Conservation (phyloP, 2,113 vertebrate species). For the Alouatta palliata region DNA sequence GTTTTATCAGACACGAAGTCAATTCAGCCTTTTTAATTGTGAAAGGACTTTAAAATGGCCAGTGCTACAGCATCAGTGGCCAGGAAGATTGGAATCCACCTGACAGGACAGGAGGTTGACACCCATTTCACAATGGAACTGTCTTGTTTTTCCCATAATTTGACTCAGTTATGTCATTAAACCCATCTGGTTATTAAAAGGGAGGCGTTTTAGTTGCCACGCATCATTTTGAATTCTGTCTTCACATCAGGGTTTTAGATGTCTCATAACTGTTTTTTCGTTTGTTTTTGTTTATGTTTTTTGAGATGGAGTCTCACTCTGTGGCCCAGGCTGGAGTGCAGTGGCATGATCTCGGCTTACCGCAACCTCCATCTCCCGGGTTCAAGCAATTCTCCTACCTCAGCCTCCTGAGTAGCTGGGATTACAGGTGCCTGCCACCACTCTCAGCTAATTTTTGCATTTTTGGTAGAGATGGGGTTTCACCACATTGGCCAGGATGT, state of each 20-base stretch:
- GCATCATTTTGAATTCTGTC: neutral
- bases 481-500: no score
- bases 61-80: neutral
- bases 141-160: conserved; percentile 55
- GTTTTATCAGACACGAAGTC: conserved; percentile 57
- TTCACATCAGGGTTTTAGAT: neutral
- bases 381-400: no score
- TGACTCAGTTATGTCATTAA: conserved; percentile 42
- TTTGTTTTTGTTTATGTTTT: no score
- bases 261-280: neutral
- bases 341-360: no score
- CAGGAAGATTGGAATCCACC: conserved; percentile 43
- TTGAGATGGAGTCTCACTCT: no score
- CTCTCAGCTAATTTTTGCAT: no score
- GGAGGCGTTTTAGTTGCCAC: neutral
- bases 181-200: conserved; percentile 37
- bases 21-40: conserved; percentile 37
- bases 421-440: no score
- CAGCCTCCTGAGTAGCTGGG: no score
- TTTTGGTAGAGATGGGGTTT: no score
- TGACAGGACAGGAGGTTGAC: conserved; percentile 62
- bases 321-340: no score
- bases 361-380: no score
- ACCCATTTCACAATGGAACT: neutral
- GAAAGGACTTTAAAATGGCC: conserved; percentile 64